phyloP scores from a whole-genome alignment of 2,888 invertebrate genomes.

The Drymonia ruficornis region DNA sequence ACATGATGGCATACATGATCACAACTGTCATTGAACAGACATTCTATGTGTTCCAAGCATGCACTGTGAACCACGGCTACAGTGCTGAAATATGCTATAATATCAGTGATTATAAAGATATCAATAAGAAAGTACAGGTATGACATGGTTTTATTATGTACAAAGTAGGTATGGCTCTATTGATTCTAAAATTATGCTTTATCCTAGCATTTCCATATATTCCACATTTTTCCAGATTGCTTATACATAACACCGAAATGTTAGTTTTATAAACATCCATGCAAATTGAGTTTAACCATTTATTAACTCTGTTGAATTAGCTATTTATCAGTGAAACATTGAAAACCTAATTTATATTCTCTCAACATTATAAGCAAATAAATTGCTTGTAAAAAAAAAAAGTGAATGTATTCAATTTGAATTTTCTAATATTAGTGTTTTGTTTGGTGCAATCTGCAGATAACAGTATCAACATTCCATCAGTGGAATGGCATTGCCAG shows the following conservation, averaged over 20 bases:
- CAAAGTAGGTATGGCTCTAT: not conserved
- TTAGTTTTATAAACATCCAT: too few species aligned
- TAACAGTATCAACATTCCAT: slow-evolving; percentile 89
- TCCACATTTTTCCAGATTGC: too few species aligned
- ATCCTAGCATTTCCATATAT: too few species aligned
- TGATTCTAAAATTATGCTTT: too few species aligned
- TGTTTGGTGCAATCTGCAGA: slow-evolving; percentile 60
- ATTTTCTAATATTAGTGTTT: not conserved
- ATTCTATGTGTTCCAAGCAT: slow-evolving; percentile 91
- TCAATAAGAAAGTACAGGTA: slow-evolving; percentile 89
- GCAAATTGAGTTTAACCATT: too few species aligned
- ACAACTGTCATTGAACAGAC: slow-evolving; percentile 92
- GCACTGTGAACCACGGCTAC: slow-evolving; percentile 89
- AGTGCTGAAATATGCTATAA: slow-evolving; percentile 88
- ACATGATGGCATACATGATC: slow-evolving; percentile 94
- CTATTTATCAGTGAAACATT: too few species aligned
- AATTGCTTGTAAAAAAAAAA: too few species aligned
- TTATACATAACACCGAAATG: too few species aligned
- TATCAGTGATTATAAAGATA: slow-evolving; percentile 79
- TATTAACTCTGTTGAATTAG: too few species aligned
- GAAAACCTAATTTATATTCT: too few species aligned
- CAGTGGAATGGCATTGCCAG: slow-evolving; percentile 92
- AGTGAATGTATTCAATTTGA: too few species aligned
- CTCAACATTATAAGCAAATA: too few species aligned
- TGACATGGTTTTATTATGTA: not conserved